Conservation (phyloP, 2,113 vertebrate species). For the Pao palembangensis region DNA sequence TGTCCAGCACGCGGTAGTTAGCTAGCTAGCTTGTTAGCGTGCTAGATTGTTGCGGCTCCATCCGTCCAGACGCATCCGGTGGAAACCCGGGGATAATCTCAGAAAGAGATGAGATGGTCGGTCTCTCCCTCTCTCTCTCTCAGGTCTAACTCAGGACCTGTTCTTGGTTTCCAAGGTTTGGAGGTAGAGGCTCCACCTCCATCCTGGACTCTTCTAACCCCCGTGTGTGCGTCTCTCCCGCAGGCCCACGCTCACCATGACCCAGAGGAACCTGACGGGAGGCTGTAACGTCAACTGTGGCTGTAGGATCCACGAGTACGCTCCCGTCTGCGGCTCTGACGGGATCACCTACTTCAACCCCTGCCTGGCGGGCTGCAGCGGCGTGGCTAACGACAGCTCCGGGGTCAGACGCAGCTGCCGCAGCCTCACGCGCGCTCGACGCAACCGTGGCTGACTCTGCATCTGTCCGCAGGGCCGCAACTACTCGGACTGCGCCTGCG, state of each 20-base stretch:
- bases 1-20: no score
- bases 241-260: conserved; percentile 94
- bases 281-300: conserved; percentile 98
- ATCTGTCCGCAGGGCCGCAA: conserved; percentile 80
- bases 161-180: no score
- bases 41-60: no score
- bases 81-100: no score
- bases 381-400: conserved; percentile 84
- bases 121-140: no score
- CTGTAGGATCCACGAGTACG: conserved; percentile 93
- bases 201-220: no score
- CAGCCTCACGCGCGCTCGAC: not conserved
- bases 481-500: conserved; percentile 95
- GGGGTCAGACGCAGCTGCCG: conserved; percentile 75
- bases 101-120: no score
- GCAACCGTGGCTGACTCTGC: not conserved
- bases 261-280: conserved; percentile 94
- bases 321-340: conserved; percentile 96
- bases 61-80: no score
- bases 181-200: no score
- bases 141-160: no score
- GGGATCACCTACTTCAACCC: conserved; percentile 99
- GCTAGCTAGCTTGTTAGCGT: no score
- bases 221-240: no score
- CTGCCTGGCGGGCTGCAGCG: conserved; percentile 92